Evolutionary conservation across 2,888 invertebrate species (phyloP), one percentile per base, ranked within the genome.

Genomic region (Eupithecia pulchellata): DNA sequence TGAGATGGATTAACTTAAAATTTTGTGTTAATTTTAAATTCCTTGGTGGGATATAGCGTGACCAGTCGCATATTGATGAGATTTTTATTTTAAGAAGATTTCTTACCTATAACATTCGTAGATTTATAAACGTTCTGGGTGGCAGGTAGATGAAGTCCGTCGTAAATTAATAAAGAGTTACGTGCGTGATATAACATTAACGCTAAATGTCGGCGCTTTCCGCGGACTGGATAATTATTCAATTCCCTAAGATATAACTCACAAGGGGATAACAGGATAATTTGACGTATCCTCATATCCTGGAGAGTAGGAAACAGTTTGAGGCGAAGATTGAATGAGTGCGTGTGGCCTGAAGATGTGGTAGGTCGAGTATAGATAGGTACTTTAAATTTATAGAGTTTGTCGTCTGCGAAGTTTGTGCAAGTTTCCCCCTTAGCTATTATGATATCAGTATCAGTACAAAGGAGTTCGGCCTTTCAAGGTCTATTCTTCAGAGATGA

Each of bases 211-310:
- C 42, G 27, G 61, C 29, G 67, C n/a, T 20, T 20, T 62, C 63
- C 47, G 66, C 60, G 30, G 34, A 66, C 8, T 17, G 20, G 39
- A 66, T 69, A 67, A 69, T 67, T 61, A 34, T 61, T 61, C 60
- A 69, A 69, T 69, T 68, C 66, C 68, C 32, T 55, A 64, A 69
- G 64, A 34, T 60, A 60, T 47, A 60, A 57, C 66, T 34, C 47
- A 27, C 39, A 17, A 55, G n/a, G 29, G 64, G 66, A 64, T 61
- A 72, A 72, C 66, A 67, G 62, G 69, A 73, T 73, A 67, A 73
- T 73, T 42, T 57, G 64, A 39, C 20, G 42, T 62, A 65, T 68
- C 67, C 73, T 70, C 13, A 57, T 62, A 68, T 69, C 67, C 73
- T 68, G 64, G 60, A 66, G 60, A 67, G 30, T 1, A 61, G 72